These are phyloP conservation scores for Saccopteryx bilineata DNA, from an alignment of 2,113 vertebrate genomes.

Conservation along the genomic window DNA sequence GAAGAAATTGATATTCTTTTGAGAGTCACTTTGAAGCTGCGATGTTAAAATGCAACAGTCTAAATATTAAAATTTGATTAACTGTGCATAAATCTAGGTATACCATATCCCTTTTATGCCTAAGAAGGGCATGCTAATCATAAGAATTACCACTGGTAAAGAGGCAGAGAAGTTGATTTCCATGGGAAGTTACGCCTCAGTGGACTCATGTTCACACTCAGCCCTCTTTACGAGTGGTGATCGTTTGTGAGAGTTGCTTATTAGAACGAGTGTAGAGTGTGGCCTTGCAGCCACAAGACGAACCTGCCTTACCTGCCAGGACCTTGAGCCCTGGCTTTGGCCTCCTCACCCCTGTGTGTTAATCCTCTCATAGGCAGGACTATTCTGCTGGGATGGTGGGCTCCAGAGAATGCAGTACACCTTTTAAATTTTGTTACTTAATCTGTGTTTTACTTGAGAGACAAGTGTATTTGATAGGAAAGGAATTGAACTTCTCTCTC, in stretches of 20 bases:
- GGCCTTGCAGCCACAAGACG: background rate
- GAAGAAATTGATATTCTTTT: constrained; percentile 79
- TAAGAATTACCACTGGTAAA: background rate
- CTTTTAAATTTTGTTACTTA: background rate
- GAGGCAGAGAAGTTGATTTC: background rate
- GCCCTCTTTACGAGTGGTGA: background rate
- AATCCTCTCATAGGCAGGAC: background rate
- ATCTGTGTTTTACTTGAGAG: constrained; percentile 28
- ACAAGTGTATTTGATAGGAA: constrained; percentile 32
- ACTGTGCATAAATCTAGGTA: constrained; percentile 69
- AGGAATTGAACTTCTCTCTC: constrained; percentile 54
- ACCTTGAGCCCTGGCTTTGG: background rate
- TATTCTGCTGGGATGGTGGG: background rate
- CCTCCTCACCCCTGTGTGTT: background rate
- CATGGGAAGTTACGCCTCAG: background rate
- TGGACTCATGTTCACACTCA: background rate
- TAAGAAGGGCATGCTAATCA: constrained; percentile 43
- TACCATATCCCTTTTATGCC: constrained; percentile 72
- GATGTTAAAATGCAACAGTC: constrained; percentile 71
- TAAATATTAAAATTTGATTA: constrained; percentile 79
- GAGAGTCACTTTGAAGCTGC: constrained; percentile 82
- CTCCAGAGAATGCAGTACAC: background rate
- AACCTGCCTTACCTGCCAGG: background rate
- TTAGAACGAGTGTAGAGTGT: background rate
- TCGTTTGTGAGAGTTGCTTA: background rate